phyloP scores from a whole-genome alignment of 2,797 vertebrate genomes.

The Parambassis ranga region DNA sequence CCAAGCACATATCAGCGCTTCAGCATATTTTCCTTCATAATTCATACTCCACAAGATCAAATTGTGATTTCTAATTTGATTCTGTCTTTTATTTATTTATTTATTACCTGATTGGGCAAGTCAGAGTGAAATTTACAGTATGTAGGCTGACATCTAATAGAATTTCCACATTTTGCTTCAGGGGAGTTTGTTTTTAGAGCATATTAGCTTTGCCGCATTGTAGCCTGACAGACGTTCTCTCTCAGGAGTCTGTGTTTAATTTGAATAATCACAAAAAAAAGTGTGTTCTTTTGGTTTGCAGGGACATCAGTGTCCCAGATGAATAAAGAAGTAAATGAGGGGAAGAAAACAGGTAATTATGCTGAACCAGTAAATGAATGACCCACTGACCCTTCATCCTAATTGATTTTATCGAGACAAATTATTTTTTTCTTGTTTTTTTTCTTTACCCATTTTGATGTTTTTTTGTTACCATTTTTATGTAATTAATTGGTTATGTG shows the following conservation, averaged over 20 bases:
- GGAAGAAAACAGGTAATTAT: conserved; percentile 85
- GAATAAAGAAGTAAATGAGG: conserved; percentile 83
- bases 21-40: conserved; percentile 18
- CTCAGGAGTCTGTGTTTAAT: conserved; percentile 79
- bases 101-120: conserved; percentile 35
- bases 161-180: conserved; percentile 59
- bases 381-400: conserved; percentile 77
- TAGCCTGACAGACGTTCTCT: conserved; percentile 63
- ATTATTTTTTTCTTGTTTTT: conserved; percentile 57
- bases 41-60: conserved; percentile 22
- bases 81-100: conserved; percentile 28
- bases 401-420: conserved; percentile 80
- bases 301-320: conserved; percentile 76
- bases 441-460: conserved; percentile 70
- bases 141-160: conserved; percentile 63
- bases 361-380: conserved; percentile 81
- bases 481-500: conserved; percentile 79
- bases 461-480: conserved; percentile 70
- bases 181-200: conserved; percentile 71
- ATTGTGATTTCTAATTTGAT: conserved; percentile 23
- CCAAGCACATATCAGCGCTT: conserved; percentile 29
- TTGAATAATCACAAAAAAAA: conserved; percentile 76
- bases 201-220: conserved; percentile 52
- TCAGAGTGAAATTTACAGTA: conserved; percentile 42
- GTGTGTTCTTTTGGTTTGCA: conserved; percentile 72